Conservation (phyloP, 2,888 invertebrate genomes). For the Trachelus tabidus region DNA sequence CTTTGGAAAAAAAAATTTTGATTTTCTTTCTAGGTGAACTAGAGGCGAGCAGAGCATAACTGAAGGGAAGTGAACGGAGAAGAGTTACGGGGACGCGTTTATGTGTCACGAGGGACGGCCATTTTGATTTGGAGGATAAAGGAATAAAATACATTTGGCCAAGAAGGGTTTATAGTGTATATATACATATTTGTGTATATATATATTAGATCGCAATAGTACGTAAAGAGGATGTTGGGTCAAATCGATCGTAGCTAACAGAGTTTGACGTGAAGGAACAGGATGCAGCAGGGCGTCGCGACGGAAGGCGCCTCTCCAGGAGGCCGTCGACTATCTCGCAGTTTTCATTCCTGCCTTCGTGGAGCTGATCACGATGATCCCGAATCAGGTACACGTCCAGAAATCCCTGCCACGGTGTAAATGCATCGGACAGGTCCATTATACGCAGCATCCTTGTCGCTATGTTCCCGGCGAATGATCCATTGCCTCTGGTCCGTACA, state of each 20-base stretch:
- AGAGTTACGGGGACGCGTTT: neutral
- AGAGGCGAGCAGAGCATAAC: neutral
- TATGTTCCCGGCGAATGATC: neutral
- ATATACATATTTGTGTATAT: neutral
- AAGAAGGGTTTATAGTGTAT: neutral
- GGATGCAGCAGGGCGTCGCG: constrained; percentile 32
- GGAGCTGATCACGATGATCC: constrained; percentile 67
- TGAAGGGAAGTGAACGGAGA: neutral
- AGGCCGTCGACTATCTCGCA: constrained; percentile 72
- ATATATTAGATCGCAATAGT: neutral
- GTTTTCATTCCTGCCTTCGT: constrained; percentile 77
- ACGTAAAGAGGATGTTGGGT: neutral
- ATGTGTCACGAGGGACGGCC: neutral
- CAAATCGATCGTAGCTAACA: neutral
- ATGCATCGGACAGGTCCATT: neutral
- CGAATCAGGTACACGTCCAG: constrained; percentile 58
- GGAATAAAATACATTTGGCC: neutral
- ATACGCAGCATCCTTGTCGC: neutral
- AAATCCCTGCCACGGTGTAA: neutral
- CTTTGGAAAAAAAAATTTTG: constrained; percentile 28
- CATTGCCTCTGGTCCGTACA: neutral
- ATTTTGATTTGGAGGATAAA: neutral
- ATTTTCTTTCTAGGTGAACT: constrained; percentile 46
- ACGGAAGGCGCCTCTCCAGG: constrained; percentile 61
- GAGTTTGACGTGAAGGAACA: neutral